Conservation (phyloP, 2,888 invertebrate genomes). For the Caenorhabditis sp. region DNA sequence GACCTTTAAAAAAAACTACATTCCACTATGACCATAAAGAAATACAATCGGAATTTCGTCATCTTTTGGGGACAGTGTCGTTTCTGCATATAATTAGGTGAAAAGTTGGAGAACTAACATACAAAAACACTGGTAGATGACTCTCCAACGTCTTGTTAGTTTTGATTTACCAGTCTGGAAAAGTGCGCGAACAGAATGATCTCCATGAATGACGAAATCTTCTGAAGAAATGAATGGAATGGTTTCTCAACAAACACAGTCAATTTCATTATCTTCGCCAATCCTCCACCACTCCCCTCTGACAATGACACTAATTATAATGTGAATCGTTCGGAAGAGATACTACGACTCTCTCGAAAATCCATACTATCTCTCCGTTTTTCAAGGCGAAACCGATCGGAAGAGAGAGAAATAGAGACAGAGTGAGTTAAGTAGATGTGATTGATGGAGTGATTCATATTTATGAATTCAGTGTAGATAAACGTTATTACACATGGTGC, state of each 20-base stretch:
- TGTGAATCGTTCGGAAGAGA: slow-evolving; percentile 8
- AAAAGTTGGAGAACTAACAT: too few species aligned
- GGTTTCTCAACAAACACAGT: not conserved
- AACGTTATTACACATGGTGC: slow-evolving; percentile 9
- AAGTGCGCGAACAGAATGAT: too few species aligned
- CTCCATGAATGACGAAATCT: not conserved
- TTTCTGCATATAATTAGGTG: too few species aligned
- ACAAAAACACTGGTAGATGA: too few species aligned
- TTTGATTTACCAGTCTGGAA: too few species aligned
- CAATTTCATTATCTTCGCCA: slow-evolving; percentile 34
- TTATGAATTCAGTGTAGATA: not conserved
- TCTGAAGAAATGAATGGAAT: not conserved
- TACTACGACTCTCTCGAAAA: slow-evolving; percentile 8
- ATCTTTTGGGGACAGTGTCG: too few species aligned
- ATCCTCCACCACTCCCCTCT: not conserved
- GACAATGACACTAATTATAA: slow-evolving; percentile 60
- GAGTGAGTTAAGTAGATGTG: slow-evolving; percentile 27
- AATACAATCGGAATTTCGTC: too few species aligned
- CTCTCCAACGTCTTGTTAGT: too few species aligned
- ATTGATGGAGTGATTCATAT: slow-evolving; percentile 51
- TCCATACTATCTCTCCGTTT: slow-evolving; percentile 13
- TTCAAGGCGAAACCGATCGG: slow-evolving; percentile 26
- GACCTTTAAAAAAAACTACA: too few species aligned
- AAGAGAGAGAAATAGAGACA: slow-evolving; percentile 1
- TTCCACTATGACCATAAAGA: too few species aligned